Evolutionary conservation across 2,888 invertebrate genomes (phyloP).

Genomic region (Deroplatys truncata): DNA sequence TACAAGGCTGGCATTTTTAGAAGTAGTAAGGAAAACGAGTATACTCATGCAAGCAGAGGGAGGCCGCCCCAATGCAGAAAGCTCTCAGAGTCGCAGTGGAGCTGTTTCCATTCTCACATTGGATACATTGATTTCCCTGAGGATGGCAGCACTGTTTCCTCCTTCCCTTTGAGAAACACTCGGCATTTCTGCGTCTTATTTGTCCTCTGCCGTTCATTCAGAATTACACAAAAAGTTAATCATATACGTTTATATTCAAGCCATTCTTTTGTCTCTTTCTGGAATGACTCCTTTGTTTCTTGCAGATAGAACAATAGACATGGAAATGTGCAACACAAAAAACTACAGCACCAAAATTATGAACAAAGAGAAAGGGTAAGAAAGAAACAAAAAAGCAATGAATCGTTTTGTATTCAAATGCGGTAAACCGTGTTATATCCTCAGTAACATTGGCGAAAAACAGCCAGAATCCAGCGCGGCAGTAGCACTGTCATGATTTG

Average conservation of each 20-base stretch:
- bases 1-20: no score
- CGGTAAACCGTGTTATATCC: no score
- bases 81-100: not conserved
- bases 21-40: no score
- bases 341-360: not conserved
- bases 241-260: not conserved
- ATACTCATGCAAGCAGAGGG: no score
- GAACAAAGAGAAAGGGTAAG: not conserved
- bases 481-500: no score
- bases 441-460: no score
- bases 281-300: not conserved
- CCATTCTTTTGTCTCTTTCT: not conserved
- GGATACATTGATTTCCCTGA: not conserved
- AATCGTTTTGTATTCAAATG: no score
- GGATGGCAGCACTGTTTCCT: not conserved
- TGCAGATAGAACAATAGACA: not conserved
- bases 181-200: not conserved
- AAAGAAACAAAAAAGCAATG: not conserved
- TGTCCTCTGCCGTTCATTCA: not conserved
- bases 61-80: not conserved
- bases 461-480: no score
- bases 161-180: not conserved
- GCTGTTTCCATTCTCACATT: not conserved
- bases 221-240: not conserved
- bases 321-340: not conserved